Evolutionary conservation across 2,888 invertebrate genomes (phyloP).

Genomic region (Diloba caeruleocephala): DNA sequence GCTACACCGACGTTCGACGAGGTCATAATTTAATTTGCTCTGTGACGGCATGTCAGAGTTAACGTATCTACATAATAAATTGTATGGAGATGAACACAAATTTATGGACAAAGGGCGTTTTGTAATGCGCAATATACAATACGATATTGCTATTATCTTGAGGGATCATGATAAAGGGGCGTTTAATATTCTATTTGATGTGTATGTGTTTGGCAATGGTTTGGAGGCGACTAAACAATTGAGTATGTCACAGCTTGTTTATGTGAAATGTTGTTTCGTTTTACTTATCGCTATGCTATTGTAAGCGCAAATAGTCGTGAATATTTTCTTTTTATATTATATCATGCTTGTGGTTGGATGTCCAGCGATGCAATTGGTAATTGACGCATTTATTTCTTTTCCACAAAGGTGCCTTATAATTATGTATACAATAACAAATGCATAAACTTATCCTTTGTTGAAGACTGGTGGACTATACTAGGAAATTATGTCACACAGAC

Average conservation of each 20-base stretch:
- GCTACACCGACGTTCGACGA: slow-evolving; percentile 59
- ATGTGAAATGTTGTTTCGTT: slow-evolving; percentile 4
- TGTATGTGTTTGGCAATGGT: slow-evolving; percentile 11
- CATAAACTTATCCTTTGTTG: too few species aligned
- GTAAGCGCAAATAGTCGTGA: too few species aligned
- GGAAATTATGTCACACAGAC: too few species aligned
- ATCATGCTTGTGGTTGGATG: too few species aligned
- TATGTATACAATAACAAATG: too few species aligned
- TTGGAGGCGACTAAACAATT: slow-evolving; percentile 3
- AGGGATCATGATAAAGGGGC: slow-evolving; percentile 36
- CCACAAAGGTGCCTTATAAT: too few species aligned
- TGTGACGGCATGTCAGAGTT: slow-evolving; percentile 56
- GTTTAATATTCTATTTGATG: slow-evolving; percentile 40
- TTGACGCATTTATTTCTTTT: too few species aligned
- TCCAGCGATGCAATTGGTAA: too few species aligned
- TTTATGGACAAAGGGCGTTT: slow-evolving; percentile 50
- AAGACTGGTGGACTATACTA: too few species aligned
- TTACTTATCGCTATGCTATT: too few species aligned
- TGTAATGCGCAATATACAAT: slow-evolving; percentile 47
- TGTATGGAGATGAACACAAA: slow-evolving; percentile 51
- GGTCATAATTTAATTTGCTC: slow-evolving; percentile 76
- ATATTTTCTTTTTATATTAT: too few species aligned
- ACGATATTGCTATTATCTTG: slow-evolving; percentile 50
- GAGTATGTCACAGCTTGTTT: slow-evolving; percentile 17
- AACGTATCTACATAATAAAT: slow-evolving; percentile 53